Base-by-base conservation (phyloP, 2,888 invertebrate genomes). In the Cephus sareptanus region DNA sequence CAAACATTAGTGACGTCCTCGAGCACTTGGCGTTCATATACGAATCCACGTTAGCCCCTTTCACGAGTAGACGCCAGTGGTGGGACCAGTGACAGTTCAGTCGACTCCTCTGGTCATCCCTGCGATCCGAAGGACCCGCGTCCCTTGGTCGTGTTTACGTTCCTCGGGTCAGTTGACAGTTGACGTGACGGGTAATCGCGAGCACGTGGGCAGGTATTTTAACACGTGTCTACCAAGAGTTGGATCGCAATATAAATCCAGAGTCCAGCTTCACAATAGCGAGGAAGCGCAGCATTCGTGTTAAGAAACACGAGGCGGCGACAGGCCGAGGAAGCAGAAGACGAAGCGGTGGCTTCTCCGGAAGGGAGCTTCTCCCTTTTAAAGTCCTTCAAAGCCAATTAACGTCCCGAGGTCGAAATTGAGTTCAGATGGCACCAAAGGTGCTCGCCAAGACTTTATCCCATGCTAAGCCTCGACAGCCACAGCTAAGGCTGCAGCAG, bases 1-100 rank as follows among this genome's bases (percentile, higher is more conserved):
- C 93, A 92, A 93, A 93, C 93, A 93, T 93, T 89, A 92, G 93
- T 87, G 78, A 79, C 73, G 91, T 91, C 91, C 91, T 80, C 56
- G 71, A 34, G 77, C 80, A 79, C 78, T 79, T 69, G 76, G 75
- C 79, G 74, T 78, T 70, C 71, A 56, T 31, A 56, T 69, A 77
- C 40, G 11, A 74, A 69, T 74, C 73, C 69, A 68, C 75, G 56
- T 76, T 23, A 56, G 23, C 9, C 23, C 56, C 56, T 56, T 56
- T 56, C 56, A 56, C 56, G 56, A 56, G 56, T 23, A 23, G 23
- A 2, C 56, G 56, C 9, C 9, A 56, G 56, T 23, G 56, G 23
- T 56, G 56, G 56, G 56, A 56, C 56, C 9, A 15, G 23, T 9
- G 23, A 56, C 56, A 9, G 23, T 23, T 56, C 15, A 56, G 23